Conservation (phyloP, 1,140 invertebrate genomes). For the Sycophaga agraensis region DNA sequence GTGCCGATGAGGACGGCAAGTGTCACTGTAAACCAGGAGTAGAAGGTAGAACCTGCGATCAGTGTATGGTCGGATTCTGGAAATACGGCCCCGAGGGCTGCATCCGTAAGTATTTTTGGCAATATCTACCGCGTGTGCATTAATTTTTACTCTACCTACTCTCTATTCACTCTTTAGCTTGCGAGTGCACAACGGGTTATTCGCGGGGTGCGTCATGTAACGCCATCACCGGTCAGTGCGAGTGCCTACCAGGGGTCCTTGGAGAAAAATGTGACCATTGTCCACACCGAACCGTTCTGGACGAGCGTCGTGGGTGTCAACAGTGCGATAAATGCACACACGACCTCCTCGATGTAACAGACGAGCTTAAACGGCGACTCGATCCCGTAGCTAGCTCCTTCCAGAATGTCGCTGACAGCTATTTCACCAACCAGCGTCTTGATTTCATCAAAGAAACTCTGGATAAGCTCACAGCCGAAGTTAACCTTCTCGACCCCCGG, state of each 20-base stretch:
- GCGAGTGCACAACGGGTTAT: conserved; percentile 84
- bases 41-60: conserved; percentile 81
- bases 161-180: too few species aligned
- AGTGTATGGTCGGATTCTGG: conserved; percentile 91
- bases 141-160: neutral
- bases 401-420: conserved; percentile 70
- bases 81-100: conserved; percentile 87
- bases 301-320: conserved; percentile 71
- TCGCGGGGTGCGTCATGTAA: conserved; percentile 89
- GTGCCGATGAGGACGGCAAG: conserved; percentile 80
- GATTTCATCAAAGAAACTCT: conserved; percentile 73
- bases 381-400: conserved; percentile 71
- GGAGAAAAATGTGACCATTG: conserved; percentile 95
- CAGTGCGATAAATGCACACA: conserved; percentile 89
- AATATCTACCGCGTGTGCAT: neutral
- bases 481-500: conserved; percentile 67
- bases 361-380: conserved; percentile 67
- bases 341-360: conserved; percentile 82
- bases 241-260: conserved; percentile 91
- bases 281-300: conserved; percentile 75
- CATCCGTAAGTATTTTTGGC: conserved; percentile 65
- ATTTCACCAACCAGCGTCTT: conserved; percentile 76
- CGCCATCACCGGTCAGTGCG: conserved; percentile 85
- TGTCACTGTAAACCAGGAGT: conserved; percentile 89
- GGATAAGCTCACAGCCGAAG: conserved; percentile 64